A percentile compares a stretch with the other conserved stretches of the same genome.
These are phyloP conservation scores for Dysidea cf. avara DNA, from an alignment of 37 sponge, comb jelly and placozoan species.

Conservation along the genomic window DNA sequence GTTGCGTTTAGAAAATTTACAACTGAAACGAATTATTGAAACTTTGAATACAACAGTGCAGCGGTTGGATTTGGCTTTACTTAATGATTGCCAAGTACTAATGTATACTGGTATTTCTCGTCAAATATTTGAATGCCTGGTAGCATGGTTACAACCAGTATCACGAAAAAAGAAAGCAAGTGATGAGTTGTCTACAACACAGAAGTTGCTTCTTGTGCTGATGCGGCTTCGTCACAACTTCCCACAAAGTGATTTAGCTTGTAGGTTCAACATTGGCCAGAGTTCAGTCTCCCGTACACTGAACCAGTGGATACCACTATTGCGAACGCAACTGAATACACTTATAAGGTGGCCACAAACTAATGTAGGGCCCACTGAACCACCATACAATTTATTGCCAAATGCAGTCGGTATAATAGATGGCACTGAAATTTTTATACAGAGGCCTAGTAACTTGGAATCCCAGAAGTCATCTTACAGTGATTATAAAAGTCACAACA, in stretches of 20 bases:
- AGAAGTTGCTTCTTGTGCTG: slow-evolving; percentile 22
- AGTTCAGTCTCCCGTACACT: slow-evolving; percentile 20
- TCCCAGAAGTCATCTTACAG: too few relatives aligned
- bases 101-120: slow-evolving; percentile 17
- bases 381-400: too few relatives aligned
- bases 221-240: slow-evolving; percentile 19
- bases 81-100: neutral
- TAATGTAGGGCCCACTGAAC: too few relatives aligned
- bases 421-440: too few relatives aligned
- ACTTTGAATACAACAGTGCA: slow-evolving; percentile 18
- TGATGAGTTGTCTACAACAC: neutral
- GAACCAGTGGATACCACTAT: slow-evolving; percentile 30
- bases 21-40: slow-evolving; percentile 2
- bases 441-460: too few relatives aligned
- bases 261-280: slow-evolving; percentile 16
- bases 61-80: slow-evolving; percentile 24
- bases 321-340: slow-evolving; percentile 6
- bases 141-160: slow-evolving; percentile 16
- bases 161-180: neutral
- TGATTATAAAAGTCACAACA: too few relatives aligned
- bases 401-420: too few relatives aligned
- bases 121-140: slow-evolving; percentile 2
- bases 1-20: slow-evolving; percentile 3
- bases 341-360: too few relatives aligned
- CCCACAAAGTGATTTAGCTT: slow-evolving; percentile 10